Evolutionary conservation across 2,113 vertebrate species (phyloP), one percentile per base, ranked within the genome.

Genomic region (Odontophorus gujanensis): DNA sequence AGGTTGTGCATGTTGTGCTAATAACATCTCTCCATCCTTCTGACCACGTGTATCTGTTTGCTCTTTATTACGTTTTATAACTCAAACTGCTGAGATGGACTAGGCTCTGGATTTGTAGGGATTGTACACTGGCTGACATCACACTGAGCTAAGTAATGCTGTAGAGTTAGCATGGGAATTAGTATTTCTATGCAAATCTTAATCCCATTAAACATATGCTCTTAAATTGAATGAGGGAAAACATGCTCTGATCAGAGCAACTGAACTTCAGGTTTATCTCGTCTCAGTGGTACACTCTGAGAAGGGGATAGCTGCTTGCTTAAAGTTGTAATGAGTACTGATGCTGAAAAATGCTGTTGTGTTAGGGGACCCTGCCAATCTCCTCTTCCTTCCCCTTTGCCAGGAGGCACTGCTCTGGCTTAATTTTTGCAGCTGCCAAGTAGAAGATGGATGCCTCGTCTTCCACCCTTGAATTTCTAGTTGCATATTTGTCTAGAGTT

Each of bases 111-210:
- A 32, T 79, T 92, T 66, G 43, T 55, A 76, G 36, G 50, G 51
- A 3, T 73, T 11, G 25, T 63, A 40, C 17, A 13, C 25, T 18
- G 36, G 18, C 25, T 40, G 36, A 63, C 36, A 40, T 40, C 61
- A 63, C 15, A 25, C 28, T 18, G 61, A 40, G 61, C 61, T 63
- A n/a, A 73, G 15, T 16, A 68, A 42, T 47, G 25, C 45, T 50
- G n/a, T 28, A 50, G 80, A 19, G 50, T 77, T 90, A 74, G 45
- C 47, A 24, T 7, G 16, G 36, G 26, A 87, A 59, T 89, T 76
- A 66, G 26, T 36, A 65, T 69, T 89, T 53, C 24, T 17, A 0
- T 62, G 13, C 5, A 6, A 58, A 50, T 38, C 0, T 0, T 50
- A 85, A 68, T 76, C 45, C 61, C 0, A 0, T 86, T 92, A 84